Evolutionary conservation across 2,797 vertebrate genomes (phyloP).

Genomic region (Pantherophis vulpinus): DNA sequence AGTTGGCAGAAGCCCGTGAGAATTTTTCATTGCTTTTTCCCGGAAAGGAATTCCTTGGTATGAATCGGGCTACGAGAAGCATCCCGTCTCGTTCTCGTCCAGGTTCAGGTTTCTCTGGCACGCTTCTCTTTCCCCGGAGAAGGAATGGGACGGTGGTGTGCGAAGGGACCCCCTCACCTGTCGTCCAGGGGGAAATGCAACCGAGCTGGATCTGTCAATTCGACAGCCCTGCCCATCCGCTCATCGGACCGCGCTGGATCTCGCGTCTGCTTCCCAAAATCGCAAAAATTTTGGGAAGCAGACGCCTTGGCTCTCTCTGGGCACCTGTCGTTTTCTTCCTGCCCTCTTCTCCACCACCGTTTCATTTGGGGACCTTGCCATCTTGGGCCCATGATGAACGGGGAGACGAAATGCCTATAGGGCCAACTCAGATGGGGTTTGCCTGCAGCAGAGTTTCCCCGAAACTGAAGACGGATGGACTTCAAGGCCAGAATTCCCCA

Average conservation of each 20-base stretch:
- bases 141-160: background rate
- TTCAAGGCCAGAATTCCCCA: no score
- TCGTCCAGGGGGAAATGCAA: background rate
- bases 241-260: background rate
- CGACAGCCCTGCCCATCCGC: no score
- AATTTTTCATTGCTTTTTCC: background rate
- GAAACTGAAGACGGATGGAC: no score
- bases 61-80: background rate
- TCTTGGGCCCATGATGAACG: no score
- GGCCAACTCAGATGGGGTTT: no score
- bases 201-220: background rate
- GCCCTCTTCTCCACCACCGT: no score
- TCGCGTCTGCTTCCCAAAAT: background rate
- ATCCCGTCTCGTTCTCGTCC: background rate
- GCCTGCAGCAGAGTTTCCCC: no score
- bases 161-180: background rate
- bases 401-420: no score
- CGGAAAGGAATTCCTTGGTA: slow-evolving; percentile 8
- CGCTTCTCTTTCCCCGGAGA: background rate
- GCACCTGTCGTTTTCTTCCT: background rate
- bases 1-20: background rate
- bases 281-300: no score
- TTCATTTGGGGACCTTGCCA: no score
- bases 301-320: no score
- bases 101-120: background rate